phyloP scores from a whole-genome alignment of 2,113 vertebrate genomes.

The Arvicanthis niloticus region DNA sequence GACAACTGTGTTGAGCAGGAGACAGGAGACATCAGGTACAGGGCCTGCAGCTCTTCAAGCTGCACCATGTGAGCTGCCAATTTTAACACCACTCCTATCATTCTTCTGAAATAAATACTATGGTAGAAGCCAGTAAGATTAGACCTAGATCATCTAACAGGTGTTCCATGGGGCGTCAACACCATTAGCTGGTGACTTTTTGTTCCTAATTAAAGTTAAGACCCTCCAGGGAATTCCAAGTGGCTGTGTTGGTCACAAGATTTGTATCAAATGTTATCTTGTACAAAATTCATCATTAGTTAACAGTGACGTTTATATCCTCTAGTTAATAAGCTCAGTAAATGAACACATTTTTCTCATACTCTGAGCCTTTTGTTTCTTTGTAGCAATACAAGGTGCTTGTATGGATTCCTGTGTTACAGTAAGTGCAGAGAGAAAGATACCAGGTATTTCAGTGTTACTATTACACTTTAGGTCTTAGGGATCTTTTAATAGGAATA shows the following conservation, averaged over 20 bases:
- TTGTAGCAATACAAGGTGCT: background rate
- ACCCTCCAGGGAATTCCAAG: background rate
- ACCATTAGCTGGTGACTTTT: background rate
- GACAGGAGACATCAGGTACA: background rate
- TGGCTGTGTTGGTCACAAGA: background rate
- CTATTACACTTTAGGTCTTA: background rate
- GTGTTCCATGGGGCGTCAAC: background rate
- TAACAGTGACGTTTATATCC: background rate
- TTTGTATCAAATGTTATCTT: background rate
- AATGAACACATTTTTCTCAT: background rate
- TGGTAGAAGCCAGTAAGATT: background rate
- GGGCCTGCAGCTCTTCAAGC: background rate
- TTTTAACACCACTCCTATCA: background rate
- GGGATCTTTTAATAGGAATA: background rate
- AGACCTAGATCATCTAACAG: background rate
- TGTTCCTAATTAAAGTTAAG: slow-evolving; percentile 14
- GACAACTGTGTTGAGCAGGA: background rate
- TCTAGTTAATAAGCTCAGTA: background rate
- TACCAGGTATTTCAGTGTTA: background rate
- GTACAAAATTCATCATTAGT: slow-evolving; percentile 5
- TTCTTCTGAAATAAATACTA: slow-evolving; percentile 8
- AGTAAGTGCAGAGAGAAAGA: background rate
- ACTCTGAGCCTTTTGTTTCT: background rate
- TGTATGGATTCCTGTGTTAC: background rate
- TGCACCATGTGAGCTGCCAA: background rate